Percentiles rank a stretch among this genome's conserved stretches.
Conservation (phyloP, 2,113 vertebrate genomes). For the Cryptotis parvus region DNA sequence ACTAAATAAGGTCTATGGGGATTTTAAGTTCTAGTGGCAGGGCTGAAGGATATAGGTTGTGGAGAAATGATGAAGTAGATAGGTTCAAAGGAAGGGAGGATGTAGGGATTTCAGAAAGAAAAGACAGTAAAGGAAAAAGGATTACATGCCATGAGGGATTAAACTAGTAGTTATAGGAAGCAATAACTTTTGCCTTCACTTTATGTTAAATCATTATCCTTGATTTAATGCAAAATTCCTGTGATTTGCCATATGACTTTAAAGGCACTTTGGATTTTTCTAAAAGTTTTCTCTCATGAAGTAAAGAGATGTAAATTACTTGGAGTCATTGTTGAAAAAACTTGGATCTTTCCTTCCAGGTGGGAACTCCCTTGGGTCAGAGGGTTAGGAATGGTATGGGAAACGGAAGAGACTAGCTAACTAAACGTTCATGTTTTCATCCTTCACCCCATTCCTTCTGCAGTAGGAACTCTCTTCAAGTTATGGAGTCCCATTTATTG, state of each 20-base stretch:
- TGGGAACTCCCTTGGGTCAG: background rate
- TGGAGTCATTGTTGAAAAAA: background rate
- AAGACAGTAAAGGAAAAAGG: background rate
- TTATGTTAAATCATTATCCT: slow-evolving; percentile 20
- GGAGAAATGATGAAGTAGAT: background rate
- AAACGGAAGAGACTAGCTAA: background rate
- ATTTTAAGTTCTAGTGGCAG: background rate
- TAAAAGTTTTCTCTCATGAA: slow-evolving; percentile 1
- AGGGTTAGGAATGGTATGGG: background rate
- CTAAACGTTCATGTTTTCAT: background rate
- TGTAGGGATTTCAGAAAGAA: slow-evolving; percentile 17
- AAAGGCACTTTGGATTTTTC: background rate
- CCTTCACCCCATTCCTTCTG: background rate
- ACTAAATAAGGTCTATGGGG: slow-evolving; percentile 62
- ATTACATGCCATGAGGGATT: background rate
- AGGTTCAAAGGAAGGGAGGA: background rate
- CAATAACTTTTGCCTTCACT: slow-evolving; percentile 8
- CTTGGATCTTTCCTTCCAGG: background rate
- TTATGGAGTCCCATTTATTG: background rate
- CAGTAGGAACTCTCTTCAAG: background rate
- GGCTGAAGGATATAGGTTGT: background rate
- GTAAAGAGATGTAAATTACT: slow-evolving; percentile 21
- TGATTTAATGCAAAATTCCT: slow-evolving; percentile 11
- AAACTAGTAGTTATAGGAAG: slow-evolving; percentile 13
- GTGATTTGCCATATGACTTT: slow-evolving; percentile 38